Evolutionary conservation across 2,113 vertebrate species (phyloP), one percentile per base, ranked within the genome.

Genomic region (Paralichthys olivaceus): DNA sequence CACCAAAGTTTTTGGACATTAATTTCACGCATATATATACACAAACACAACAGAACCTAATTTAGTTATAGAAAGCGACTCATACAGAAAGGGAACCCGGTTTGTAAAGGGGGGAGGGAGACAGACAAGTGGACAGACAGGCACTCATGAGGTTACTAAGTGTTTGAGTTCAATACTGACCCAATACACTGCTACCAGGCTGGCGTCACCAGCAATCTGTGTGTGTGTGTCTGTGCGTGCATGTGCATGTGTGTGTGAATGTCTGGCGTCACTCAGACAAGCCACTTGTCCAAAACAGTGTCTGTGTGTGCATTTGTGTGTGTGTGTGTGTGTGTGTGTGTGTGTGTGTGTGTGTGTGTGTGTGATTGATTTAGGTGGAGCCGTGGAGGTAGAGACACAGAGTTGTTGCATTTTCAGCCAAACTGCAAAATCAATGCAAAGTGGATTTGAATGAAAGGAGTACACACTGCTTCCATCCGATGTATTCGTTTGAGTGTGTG

Each of bases 341-440:
- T 47, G 28, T 63, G 66, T 69, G 72, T 81, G 72, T 81, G 75
- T 63, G 63, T 64, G 74, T 51, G 66, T 67, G 69, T 74, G 76
- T 77, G 79, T 75, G 87, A 89, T 84, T 90, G 87, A 90, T 87
- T 89, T 85, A 85, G 77, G 80, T 87, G 84, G 87, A 90, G 87
- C 85, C 84, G 83, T 55, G 28, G 79, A 89, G 87, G 87, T 88
- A 86, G 84, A 90, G 88, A 90, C 86, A 64, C 81, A 74, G 78
- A 84, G 83, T 90, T 90, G 87, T 84, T 81, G 72, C 83, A 64
- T 90, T 92, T 90, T 89, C 84, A 87, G 74, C 87, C 78, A 88
- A 92, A 92, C 86, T 91, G 91, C 86, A 91, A 91, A 92, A 92
- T 92, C 91, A 90, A 92, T 92, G 86, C 86, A 87, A 90, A 91